These are phyloP conservation scores for Pituophis catenifer DNA, from an alignment of 2,113 vertebrate species.

Conservation along the genomic window DNA sequence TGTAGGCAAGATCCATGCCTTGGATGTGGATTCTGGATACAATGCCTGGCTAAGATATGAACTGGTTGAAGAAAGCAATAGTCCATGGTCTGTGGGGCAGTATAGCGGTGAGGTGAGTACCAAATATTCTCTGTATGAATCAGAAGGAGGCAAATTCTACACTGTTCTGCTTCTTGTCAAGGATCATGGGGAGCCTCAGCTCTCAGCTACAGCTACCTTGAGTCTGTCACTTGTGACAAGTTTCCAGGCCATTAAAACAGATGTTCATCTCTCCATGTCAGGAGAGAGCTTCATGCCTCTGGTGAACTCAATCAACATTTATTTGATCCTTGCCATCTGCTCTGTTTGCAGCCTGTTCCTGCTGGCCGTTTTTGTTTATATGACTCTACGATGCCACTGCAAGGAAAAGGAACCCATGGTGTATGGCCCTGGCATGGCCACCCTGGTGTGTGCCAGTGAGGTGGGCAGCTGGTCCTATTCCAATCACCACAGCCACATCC, in stretches of 20 bases:
- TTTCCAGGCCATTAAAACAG: neutral
- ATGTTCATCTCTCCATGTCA: neutral
- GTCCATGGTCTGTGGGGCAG: neutral
- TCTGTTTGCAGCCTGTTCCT: neutral
- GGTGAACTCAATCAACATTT: neutral
- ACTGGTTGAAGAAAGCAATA: neutral
- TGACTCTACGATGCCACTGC: neutral
- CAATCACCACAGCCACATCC: neutral
- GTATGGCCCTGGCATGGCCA: neutral
- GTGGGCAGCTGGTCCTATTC: neutral
- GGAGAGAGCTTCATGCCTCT: neutral
- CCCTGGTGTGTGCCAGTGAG: neutral
- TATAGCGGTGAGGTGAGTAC: neutral
- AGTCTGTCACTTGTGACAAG: neutral
- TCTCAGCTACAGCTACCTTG: neutral
- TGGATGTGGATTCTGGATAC: neutral
- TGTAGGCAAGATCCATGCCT: neutral
- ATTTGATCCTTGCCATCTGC: neutral
- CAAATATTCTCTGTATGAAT: neutral
- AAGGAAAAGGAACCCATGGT: neutral
- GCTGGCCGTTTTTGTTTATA: neutral
- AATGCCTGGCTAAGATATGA: neutral
- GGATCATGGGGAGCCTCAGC: neutral
- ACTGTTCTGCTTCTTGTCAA: neutral
- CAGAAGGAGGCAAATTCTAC: neutral